A percentile compares a stretch with the other conserved stretches of the same genome.
These are phyloP conservation scores for Scortum barcoo DNA, from an alignment of 2,113 vertebrate genomes.

Conservation along the genomic window DNA sequence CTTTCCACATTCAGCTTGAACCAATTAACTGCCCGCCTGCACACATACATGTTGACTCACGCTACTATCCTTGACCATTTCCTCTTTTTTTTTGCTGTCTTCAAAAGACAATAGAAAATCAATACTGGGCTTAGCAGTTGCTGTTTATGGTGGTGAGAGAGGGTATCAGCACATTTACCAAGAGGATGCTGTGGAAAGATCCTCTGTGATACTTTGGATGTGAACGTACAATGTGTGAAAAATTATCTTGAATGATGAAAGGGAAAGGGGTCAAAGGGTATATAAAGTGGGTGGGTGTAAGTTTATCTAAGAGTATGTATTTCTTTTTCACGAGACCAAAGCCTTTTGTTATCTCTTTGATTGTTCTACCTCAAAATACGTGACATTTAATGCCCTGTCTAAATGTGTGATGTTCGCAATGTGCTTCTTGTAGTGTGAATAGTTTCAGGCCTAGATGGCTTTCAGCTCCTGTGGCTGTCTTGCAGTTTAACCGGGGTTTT, in stretches of 20 bases:
- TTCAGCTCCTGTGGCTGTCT: neutral
- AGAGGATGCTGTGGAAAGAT: conserved; percentile 7
- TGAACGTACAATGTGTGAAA: neutral
- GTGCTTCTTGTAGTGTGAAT: neutral
- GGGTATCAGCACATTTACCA: neutral
- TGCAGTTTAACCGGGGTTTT: conserved; percentile 1
- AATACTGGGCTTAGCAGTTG: conserved; percentile 22
- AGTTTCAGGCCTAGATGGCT: neutral
- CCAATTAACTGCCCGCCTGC: conserved; percentile 22
- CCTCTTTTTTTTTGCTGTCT: neutral
- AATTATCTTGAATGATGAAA: neutral
- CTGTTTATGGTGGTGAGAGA: conserved; percentile 15
- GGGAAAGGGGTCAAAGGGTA: neutral
- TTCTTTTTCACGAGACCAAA: neutral
- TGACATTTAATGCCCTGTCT: neutral
- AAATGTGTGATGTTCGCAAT: neutral
- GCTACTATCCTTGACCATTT: conserved; percentile 13
- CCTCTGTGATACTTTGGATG: neutral
- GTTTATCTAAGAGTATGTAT: neutral
- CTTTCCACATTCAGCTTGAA: conserved; percentile 7
- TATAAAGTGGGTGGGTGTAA: neutral
- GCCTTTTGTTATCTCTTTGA: neutral
- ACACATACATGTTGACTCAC: conserved; percentile 9
- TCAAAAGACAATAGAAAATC: conserved; percentile 46
- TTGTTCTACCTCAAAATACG: neutral